phyloP scores from a whole-genome alignment of 2,797 vertebrate genomes.

The Tarsius wallacei region DNA sequence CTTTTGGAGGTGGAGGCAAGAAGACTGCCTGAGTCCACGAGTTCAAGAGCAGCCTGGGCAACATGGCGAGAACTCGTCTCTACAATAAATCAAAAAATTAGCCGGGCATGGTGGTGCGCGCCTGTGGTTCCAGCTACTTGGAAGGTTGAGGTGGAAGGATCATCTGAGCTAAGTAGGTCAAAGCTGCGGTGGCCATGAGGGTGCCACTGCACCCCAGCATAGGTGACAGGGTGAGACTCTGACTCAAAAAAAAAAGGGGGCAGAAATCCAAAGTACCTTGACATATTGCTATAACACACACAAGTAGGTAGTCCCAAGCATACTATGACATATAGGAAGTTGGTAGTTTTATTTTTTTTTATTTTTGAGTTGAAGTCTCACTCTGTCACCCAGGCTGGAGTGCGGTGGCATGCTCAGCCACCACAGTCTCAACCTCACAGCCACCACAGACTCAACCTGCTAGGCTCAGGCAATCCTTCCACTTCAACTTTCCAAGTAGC shows the following conservation, averaged over 20 bases:
- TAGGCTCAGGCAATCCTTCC: background rate
- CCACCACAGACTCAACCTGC: background rate
- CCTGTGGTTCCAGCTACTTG: too few relatives aligned
- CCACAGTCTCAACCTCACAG: background rate
- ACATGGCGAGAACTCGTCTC: background rate
- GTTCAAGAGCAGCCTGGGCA: background rate
- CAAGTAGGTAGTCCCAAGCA: background rate
- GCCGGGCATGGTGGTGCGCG: too few relatives aligned
- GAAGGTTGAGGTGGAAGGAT: too few relatives aligned
- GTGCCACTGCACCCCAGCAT: too few relatives aligned
- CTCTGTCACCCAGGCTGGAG: too few relatives aligned
- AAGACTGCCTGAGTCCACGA: background rate
- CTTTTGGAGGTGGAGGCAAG: background rate
- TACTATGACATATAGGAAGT: background rate
- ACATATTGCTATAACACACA: background rate
- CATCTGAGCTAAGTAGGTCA: too few relatives aligned
- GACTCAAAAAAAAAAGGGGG: too few relatives aligned
- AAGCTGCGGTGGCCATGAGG: too few relatives aligned
- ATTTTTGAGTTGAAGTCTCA: too few relatives aligned
- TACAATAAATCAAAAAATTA: too few relatives aligned
- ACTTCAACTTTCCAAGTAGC: background rate
- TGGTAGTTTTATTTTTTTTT: conserved; percentile 15
- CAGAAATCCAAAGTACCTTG: background rate
- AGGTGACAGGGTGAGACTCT: too few relatives aligned
- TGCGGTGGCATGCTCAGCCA: too few relatives aligned